Evolutionary conservation across 2,797 vertebrate species (phyloP), one percentile per base, ranked within the genome.

Genomic region (Halcyon leucocephala): DNA sequence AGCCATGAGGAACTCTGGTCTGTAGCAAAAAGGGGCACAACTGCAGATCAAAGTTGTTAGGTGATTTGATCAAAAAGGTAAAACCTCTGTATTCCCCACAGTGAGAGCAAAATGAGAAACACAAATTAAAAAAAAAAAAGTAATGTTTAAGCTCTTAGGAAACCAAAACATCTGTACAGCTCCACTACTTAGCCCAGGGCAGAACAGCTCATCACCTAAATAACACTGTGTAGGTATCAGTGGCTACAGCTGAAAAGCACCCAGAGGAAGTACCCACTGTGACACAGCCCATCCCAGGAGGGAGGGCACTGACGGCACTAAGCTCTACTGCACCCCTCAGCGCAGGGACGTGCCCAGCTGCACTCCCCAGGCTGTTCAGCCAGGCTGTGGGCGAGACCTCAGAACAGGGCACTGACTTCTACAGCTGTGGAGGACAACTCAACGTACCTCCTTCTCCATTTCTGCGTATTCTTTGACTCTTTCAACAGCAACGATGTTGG

Each of bases 401-500:
- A 33, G 60, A 46, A 55, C 26, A 79, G 13, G 26, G 19, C 74
- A 62, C 22, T 15, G 46, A 28, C 28, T 86, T 14, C 31, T 51
- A 33, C 51, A 62, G 4, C 5, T 3, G 5, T 13, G 25, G 11
- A 2, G 14, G 18, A 66, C 33, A 79, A 16, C 18, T 28, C 22
- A 20, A 0, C 6, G 44, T 90, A 99, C 99, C 99, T 99, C 99
- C 95, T 99, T 99, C 93, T 99, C 98, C 1, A 98, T 99, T 69
- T 99, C 98, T 3, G 97, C 89, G 7, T 99, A 99, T 73, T 99
- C 99, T 48, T 99, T 99, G 44, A 99, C 99, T 95, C 97, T 98
- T 97, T 99, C 99, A 92, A 99, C 99, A 3, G 99, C 99, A 60
- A 99, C 99, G 0, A 99, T 99, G 98, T 99, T 99, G 72, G 99